Evolutionary conservation across 64 coral and sea anemone genomes (phyloP).

Genomic region (Montipora cactus): DNA sequence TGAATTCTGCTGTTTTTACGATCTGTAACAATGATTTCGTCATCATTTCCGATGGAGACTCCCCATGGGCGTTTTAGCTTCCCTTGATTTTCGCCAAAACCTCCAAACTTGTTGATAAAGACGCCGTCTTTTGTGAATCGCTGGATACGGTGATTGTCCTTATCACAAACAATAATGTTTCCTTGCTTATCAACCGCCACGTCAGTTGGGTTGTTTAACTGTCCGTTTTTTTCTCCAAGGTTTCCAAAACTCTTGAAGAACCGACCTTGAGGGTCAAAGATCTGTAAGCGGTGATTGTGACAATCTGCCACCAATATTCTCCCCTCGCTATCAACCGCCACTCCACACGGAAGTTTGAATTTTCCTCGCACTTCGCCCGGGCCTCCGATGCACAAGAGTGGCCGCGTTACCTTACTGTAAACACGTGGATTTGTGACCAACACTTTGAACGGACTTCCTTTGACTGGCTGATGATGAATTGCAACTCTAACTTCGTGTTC

Average conservation of each 20-base stretch:
- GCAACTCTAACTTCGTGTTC: conserved; percentile 66
- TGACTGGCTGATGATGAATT: conserved; percentile 83
- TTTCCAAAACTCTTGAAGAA: conserved; percentile 82
- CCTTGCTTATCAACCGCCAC: conserved; percentile 74
- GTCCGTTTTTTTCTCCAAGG: conserved; percentile 89
- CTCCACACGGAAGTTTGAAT: conserved; percentile 94
- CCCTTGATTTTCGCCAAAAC: conserved; percentile 67
- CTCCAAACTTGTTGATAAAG: conserved; percentile 89
- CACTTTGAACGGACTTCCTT: conserved; percentile 73
- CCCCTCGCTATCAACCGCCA: conserved; percentile 81
- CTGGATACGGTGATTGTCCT: conserved; percentile 94
- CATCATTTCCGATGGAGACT: conserved; percentile 65
- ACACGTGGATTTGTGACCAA: conserved; percentile 75
- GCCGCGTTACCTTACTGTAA: conserved; percentile 72
- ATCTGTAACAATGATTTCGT: conserved; percentile 88
- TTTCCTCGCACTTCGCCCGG: conserved; percentile 74
- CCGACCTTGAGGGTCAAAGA: conserved; percentile 76
- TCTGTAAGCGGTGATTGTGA: conserved; percentile 92
- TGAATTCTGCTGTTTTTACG: conserved; percentile 88
- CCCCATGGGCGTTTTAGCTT: conserved; percentile 96
- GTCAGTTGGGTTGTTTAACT: conserved; percentile 92
- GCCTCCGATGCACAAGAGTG: conserved; percentile 66
- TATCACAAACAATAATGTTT: conserved; percentile 94
- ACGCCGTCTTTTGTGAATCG: conserved; percentile 86
- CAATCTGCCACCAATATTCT: conserved; percentile 90